A percentile compares a stretch with the other conserved stretches of the same genome.
Conservation (phyloP, 2,113 vertebrate genomes). For the Coryphaenoides rupestris region DNA sequence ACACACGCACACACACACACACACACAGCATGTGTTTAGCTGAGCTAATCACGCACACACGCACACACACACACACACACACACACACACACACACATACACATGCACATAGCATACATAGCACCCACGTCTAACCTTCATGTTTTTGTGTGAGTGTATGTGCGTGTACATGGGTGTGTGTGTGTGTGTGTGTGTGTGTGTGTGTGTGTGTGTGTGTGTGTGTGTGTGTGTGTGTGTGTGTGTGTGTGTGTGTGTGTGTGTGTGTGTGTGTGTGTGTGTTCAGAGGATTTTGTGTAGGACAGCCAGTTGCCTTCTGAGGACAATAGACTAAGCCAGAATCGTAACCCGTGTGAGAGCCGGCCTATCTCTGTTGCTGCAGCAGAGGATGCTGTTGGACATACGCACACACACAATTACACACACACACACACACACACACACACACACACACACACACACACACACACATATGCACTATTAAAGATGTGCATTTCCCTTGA, state of each 20-base stretch:
- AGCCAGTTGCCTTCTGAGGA: too few species aligned
- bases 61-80: not conserved
- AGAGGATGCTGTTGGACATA: conserved; percentile 21
- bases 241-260: conserved; percentile 10
- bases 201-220: conserved; percentile 6
- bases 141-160: conserved; percentile 13
- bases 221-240: conserved; percentile 1
- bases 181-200: conserved; percentile 12
- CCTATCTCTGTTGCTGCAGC: conserved; percentile 55
- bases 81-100: not conserved
- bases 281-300: too few species aligned
- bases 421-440: conserved; percentile 8
- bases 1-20: not conserved
- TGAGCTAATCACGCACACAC: conserved; percentile 1
- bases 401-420: conserved; percentile 12
- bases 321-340: conserved; percentile 53
- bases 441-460: conserved; percentile 10
- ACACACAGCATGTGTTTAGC: not conserved
- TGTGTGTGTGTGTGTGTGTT: conserved; percentile 9
- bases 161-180: conserved; percentile 5
- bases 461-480: conserved; percentile 4
- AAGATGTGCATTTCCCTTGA: too few species aligned
- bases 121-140: conserved; percentile 29
- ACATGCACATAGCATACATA: not conserved
- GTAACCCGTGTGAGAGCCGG: conserved; percentile 40